Percentiles rank a stretch among this genome's conserved stretches.
These are phyloP conservation scores for Coelopa pilipes DNA, from an alignment of 2,888 invertebrate species.

Conservation along the genomic window DNA sequence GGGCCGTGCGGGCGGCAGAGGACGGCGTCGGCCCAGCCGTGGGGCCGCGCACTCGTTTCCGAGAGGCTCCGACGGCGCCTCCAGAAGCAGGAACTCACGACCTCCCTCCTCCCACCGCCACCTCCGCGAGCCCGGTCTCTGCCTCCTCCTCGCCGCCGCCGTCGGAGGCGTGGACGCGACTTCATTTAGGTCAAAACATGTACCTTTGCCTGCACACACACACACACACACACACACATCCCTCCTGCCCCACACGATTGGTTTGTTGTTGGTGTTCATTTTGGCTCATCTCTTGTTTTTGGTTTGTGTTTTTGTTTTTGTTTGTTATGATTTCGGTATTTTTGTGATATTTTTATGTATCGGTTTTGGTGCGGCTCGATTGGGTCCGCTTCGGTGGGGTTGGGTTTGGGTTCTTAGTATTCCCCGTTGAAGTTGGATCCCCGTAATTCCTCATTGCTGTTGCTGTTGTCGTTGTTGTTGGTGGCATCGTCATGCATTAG, in stretches of 20 bases:
- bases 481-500: no score
- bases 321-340: conserved; percentile 14
- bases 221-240: conserved; percentile 16
- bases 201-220: conserved; percentile 1
- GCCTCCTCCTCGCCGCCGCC: background rate
- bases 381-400: no score
- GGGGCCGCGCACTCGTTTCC: no score
- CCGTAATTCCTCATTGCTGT: background rate
- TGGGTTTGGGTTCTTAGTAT: background rate
- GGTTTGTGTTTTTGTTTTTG: conserved; percentile 11
- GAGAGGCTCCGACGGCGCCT: no score
- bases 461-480: no score
- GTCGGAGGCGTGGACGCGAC: background rate
- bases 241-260: background rate
- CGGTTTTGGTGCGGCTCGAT: no score
- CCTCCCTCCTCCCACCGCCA: background rate
- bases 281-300: background rate
- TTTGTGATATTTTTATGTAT: no score
- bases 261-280: background rate
- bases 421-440: background rate
- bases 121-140: background rate
- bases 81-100: background rate
- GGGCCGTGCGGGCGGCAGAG: background rate
- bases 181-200: conserved; percentile 25
- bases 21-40: background rate